Evolutionary conservation across 2,113 vertebrate species (phyloP), one percentile per base, ranked within the genome.

Genomic region (Neodontobutis hainanensis): DNA sequence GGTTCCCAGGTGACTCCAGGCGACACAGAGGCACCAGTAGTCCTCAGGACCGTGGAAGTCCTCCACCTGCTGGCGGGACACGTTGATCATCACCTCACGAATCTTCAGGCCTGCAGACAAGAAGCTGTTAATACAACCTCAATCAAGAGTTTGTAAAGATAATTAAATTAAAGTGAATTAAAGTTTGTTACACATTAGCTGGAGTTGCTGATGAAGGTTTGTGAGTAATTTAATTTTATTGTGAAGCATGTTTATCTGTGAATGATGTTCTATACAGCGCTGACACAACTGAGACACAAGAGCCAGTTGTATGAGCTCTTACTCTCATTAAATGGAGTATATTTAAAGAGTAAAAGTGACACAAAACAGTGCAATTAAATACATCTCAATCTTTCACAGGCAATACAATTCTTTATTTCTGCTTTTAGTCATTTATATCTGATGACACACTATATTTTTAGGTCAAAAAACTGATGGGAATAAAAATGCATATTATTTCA

Each of bases 21-120:
- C 97, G 5, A 99, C 96, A 11, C 97, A 99, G 53, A 97, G 94
- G 63, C 97, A 99, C 97, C 97, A 99, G 50, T 95, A 99, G 81
- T 99, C 96, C 78, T 98, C 96, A 0, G 97, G 96, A 4, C 97
- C 97, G 0, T 99, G 97, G 48, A 98, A 99, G 83, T 99, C 96
- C 67, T 99, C 97, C 87, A 99, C 97, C 88, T 99, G 97, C 92
- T 99, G 97, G 38, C 97, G 94, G 0, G 95, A 97, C 61, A 99
- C 94, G 3, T 99, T 99, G 93, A 99, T 99, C 83, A 94, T 95
- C 63, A 97, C 96, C 84, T 98, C 96, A 0, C 94, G 94, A 53
- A 96, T 92, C 81, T 95, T 97, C 88, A 99, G 38, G 42, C 97
- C 97, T 99, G 91, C 62, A 61, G 36, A 61, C 19, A 40, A 67